Base-by-base conservation (phyloP, 1,140 invertebrate genomes). In the Pseudomyrmex flavicornis region DNA sequence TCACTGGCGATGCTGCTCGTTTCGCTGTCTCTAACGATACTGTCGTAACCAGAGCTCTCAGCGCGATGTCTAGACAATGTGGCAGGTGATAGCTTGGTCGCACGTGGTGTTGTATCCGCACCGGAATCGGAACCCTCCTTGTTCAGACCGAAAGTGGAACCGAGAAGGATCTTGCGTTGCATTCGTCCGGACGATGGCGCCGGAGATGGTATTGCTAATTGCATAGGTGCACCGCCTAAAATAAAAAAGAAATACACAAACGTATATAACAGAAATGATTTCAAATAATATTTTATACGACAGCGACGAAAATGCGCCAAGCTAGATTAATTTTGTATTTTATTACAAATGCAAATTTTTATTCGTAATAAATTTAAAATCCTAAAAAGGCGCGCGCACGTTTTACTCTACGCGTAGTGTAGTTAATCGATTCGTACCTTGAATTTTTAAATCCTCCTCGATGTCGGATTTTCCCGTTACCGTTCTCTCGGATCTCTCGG, bases 21-120 rank as follows among this genome's bases (percentile, higher is more conserved):
- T 89, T 97, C 97, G 73, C 97, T 97, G 89, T 98, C 98, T 84
- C 98, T 94, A 1, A 98, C 96, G 76, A 98, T 97, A 90, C 97
- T 98, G 89, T 98, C 98, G 91, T 98, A 98, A 2, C 98, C 98
- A 46, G 95, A 96, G 90, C 97, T 98, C 92, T 97, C 97, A 1
- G 97, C 97, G 20, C 96, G 95, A 84, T 94, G 89, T 87, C 96
- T 95, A 0, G 96, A 97, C 12, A 97, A 95, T 0, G 96, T 96
- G 0, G 96, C 96, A 0, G 96, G 96, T 77, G 97, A 97, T 84
- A 97, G 96, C 92, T 97, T 97, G 1, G 97, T 96, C 20, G 97
- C 97, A 7, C 97, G 95, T 63, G 96, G 97, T 62, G 97, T 97
- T 2, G 96, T 96, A 86, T 97, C 97, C 84, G 97, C 97, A 0